Base-by-base conservation (phyloP, 2,113 vertebrate species). In the Ursus arctos region DNA sequence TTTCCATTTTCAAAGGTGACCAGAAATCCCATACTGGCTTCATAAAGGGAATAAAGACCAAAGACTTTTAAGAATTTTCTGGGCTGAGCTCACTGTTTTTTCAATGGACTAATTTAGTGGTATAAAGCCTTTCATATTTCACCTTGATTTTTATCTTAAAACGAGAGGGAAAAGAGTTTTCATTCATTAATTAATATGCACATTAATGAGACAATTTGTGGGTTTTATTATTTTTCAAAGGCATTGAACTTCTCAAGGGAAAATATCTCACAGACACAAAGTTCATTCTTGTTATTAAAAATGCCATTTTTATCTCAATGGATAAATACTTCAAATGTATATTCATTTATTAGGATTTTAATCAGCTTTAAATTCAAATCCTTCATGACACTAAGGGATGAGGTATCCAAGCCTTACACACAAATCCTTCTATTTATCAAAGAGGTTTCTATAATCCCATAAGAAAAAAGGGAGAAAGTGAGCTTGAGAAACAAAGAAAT, bases 181-280 rank as follows among this genome's bases (percentile, higher is more conserved):
- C 19, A 88, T 61, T 94, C 90, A 92, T 90, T 96, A 83, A 96
- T 96, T 97, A 98, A 96, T 90, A 65, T 90, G 80, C 57, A 87
- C 61, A 80, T 74, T 83, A 93, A 95, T 69, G 59, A 97, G 82
- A 82, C 88, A 91, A 93, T 97, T 55, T 51, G 36, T 40, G 53
- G 21, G 21, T 47, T 93, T 96, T 84, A 89, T 81, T 79, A 79
- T 76, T 87, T 96, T 96, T 95, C 92, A 95, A 97, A 97, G 69
- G 61, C 55, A 86, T 4, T 77, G 43, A 91, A 19, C 33, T 83
- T 92, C 97, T 97, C 90, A n/a, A 63, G 57, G 74, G 74, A 96
- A 96, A 85, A 94, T 7, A 72, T 28, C 94, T 93, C 72, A 91
- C 16, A 53, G 43, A 97, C 53, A 91, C 87, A 92, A 77, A 87